Evolutionary conservation across 2,888 invertebrate species (phyloP).

Genomic region (Noctua comes): DNA sequence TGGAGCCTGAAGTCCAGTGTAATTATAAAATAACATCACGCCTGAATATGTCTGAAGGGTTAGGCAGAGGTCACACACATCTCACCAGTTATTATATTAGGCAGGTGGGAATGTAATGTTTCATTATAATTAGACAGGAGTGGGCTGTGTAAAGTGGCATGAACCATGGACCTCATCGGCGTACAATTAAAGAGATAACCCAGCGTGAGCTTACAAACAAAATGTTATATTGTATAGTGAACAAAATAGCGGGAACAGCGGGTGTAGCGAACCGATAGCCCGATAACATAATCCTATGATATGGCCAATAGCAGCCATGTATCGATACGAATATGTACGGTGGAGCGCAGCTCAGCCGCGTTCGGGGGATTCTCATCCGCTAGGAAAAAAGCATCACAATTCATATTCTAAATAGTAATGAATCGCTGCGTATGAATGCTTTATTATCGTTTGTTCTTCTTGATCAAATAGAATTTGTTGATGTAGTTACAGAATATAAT

Average conservation of each 20-base stretch:
- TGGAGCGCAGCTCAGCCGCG: conserved; percentile 15
- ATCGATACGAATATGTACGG: not conserved
- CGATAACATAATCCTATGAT: conserved; percentile 15
- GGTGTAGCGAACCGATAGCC: not conserved
- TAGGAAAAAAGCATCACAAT: conserved; percentile 37
- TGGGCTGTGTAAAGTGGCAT: not conserved
- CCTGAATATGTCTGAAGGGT: not conserved
- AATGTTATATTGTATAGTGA: not conserved
- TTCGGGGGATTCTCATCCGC: conserved; percentile 20
- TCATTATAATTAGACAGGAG: not conserved
- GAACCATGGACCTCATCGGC: not conserved
- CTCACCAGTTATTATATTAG: not conserved
- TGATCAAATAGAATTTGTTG: not conserved
- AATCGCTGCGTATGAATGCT: conserved; percentile 15
- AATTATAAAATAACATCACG: not conserved
- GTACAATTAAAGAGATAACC: not conserved
- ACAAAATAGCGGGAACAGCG: not conserved
- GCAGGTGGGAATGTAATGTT: not conserved
- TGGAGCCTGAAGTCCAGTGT: not conserved
- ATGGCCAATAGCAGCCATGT: conserved; percentile 17
- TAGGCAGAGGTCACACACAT: not conserved
- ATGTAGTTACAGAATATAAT: not conserved
- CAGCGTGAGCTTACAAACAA: not conserved
- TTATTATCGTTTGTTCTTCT: conserved; percentile 16
- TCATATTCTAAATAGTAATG: conserved; percentile 50